These are phyloP conservation scores for Canis aureus DNA, from an alignment of 2,113 vertebrate genomes.

Conservation along the genomic window DNA sequence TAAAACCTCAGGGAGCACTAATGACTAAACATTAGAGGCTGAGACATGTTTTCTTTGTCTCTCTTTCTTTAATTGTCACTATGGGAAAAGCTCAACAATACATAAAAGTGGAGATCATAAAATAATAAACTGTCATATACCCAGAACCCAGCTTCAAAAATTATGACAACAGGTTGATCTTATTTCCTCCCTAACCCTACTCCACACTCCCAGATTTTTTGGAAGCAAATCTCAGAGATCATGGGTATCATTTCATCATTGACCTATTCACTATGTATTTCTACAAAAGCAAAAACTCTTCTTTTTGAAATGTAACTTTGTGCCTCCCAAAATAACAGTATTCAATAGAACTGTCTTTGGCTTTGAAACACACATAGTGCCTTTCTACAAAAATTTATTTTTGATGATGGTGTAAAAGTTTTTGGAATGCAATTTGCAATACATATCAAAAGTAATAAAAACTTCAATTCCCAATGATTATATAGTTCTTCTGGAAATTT, in stretches of 20 bases:
- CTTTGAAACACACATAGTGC: not conserved
- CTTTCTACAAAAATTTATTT: not conserved
- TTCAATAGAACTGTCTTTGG: not conserved
- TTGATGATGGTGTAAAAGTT: not conserved
- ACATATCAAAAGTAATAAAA: constrained; percentile 43
- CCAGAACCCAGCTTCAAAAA: not conserved
- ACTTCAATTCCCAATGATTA: not conserved
- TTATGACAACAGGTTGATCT: constrained; percentile 11
- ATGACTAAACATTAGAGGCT: not conserved
- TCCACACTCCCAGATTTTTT: not conserved
- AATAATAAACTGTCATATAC: not conserved
- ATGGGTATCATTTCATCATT: not conserved
- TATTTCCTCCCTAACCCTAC: not conserved
- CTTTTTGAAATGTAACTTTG: constrained; percentile 19
- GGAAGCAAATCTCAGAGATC: not conserved
- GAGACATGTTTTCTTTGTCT: not conserved
- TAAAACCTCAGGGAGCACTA: not conserved
- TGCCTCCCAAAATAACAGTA: not conserved
- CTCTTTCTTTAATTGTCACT: not conserved
- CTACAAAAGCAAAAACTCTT: not conserved
- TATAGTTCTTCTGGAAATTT: constrained; percentile 14
- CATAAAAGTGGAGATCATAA: not conserved
- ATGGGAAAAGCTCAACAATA: constrained; percentile 12
- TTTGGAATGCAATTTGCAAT: not conserved
- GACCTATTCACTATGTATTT: not conserved